phyloP scores from a whole-genome alignment of 2,113 vertebrate genomes.

The Pteruthius melanotis region DNA sequence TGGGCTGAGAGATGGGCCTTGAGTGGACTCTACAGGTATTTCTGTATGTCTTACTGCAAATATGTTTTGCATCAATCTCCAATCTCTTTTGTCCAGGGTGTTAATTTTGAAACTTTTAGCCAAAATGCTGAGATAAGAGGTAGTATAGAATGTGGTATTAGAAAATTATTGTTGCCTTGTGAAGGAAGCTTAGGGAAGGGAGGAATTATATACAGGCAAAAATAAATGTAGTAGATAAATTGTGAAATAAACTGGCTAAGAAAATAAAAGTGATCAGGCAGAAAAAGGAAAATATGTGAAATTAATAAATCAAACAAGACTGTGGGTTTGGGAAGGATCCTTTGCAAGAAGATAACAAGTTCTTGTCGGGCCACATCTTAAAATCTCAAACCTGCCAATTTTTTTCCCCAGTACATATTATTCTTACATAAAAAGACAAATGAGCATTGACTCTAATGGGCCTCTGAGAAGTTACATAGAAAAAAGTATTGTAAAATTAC shows the following conservation, averaged over 20 bases:
- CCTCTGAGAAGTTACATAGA: neutral
- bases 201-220: neutral
- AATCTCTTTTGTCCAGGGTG: neutral
- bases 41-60: neutral
- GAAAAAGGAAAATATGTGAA: neutral
- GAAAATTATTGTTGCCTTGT: neutral
- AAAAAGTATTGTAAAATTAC: conserved; percentile 19
- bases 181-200: neutral
- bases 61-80: neutral
- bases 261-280: neutral
- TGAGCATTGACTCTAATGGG: neutral
- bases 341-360: neutral
- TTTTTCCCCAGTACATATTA: neutral
- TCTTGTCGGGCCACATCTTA: neutral
- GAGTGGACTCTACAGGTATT: neutral
- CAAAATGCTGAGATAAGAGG: neutral
- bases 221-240: neutral
- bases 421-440: conserved; percentile 8
- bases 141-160: neutral
- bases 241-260: neutral
- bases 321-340: neutral
- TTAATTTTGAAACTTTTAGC: neutral
- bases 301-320: neutral
- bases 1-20: neutral
- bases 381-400: neutral